These are phyloP conservation scores for Habrosyne pyritoides DNA, from an alignment of 2,888 invertebrate species.

Conservation along the genomic window DNA sequence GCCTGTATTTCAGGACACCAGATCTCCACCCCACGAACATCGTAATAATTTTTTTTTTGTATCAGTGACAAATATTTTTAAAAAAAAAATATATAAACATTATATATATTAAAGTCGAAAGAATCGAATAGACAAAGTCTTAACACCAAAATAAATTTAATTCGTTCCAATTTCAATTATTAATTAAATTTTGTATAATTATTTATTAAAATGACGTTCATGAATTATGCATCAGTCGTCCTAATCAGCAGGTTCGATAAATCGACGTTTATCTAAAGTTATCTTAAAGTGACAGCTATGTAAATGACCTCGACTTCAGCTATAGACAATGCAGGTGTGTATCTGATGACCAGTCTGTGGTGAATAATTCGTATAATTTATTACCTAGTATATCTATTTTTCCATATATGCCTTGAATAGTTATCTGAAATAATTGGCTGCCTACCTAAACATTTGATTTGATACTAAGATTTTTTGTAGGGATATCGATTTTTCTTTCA, in stretches of 20 bases:
- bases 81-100: too few relatives aligned
- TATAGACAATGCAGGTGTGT: slow-evolving; percentile 17
- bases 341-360: not conserved
- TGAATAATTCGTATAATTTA: slow-evolving; percentile 1
- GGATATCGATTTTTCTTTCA: too few relatives aligned
- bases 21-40: too few relatives aligned
- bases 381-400: not conserved
- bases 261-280: slow-evolving; percentile 42
- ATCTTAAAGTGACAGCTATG: slow-evolving; percentile 46
- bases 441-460: not conserved
- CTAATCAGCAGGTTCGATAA: slow-evolving; percentile 39
- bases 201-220: slow-evolving; percentile 17
- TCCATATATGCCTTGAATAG: not conserved
- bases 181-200: not conserved
- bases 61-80: too few relatives aligned
- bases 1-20: too few relatives aligned
- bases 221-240: slow-evolving; percentile 39
- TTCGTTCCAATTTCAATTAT: not conserved
- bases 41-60: too few relatives aligned
- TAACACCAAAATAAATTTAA: not conserved
- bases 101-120: too few relatives aligned
- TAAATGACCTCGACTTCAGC: slow-evolving; percentile 33
- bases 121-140: too few relatives aligned
- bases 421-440: not conserved
- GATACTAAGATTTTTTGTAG: not conserved